Evolutionary conservation across 2,888 invertebrate genomes (phyloP).

Genomic region (Drosophila imparisetae): DNA sequence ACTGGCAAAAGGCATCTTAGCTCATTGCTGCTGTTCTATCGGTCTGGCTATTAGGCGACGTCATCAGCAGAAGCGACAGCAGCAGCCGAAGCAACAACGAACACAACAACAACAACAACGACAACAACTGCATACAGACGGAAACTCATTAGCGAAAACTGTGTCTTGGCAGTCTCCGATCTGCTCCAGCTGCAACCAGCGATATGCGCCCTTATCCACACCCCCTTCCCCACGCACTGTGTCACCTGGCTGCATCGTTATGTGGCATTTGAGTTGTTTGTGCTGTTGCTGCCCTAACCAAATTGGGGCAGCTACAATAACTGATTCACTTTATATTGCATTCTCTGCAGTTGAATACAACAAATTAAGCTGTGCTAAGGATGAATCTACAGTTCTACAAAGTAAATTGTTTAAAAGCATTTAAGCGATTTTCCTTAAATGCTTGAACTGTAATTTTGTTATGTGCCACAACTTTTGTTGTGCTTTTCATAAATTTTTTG

Average conservation of each 20-base stretch:
- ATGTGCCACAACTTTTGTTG: not conserved
- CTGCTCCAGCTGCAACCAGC: conserved; percentile 20
- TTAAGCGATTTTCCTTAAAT: not conserved
- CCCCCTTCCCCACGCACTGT: conserved; percentile 6
- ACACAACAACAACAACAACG: not conserved
- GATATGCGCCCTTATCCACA: conserved; percentile 17
- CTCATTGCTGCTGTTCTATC: conserved; percentile 39
- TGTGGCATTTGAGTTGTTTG: conserved; percentile 47
- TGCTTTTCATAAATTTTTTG: not conserved
- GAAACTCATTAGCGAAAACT: conserved; percentile 77
- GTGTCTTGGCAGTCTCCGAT: conserved; percentile 59
- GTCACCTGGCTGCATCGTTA: conserved; percentile 60
- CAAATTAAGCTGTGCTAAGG: not conserved
- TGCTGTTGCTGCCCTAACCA: conserved; percentile 18
- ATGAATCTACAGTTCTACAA: not conserved
- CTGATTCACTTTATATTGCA: not conserved
- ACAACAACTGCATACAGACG: conserved; percentile 49
- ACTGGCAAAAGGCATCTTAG: conserved; percentile 22
- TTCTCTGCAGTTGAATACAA: not conserved
- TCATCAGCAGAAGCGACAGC: conserved; percentile 40
- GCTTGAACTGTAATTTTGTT: not conserved
- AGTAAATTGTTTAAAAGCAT: not conserved
- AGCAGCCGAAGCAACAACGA: conserved; percentile 12
- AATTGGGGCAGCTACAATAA: not conserved
- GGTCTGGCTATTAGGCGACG: conserved; percentile 44